Conservation (phyloP, 2,888 invertebrate genomes). For the Auanema freiburgensis region DNA sequence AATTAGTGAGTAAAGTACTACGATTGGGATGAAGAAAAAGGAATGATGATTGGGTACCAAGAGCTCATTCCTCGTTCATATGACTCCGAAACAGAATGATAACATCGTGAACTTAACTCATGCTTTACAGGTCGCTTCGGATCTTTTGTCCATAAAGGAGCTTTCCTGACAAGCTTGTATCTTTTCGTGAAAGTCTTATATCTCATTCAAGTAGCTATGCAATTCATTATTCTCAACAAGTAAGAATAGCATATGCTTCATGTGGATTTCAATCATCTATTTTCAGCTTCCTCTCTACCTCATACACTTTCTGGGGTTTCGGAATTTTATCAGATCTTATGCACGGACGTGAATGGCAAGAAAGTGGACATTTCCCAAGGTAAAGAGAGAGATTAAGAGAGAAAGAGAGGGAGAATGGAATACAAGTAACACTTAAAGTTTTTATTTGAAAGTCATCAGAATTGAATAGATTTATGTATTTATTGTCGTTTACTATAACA, state of each 20-base stretch:
- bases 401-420: background rate
- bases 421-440: background rate
- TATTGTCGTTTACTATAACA: too few relatives aligned
- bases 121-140: slow-evolving; percentile 29
- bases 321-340: slow-evolving; percentile 62
- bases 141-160: slow-evolving; percentile 56
- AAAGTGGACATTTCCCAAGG: slow-evolving; percentile 64
- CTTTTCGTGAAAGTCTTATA: slow-evolving; percentile 61
- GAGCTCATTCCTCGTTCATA: background rate
- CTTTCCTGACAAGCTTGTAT: slow-evolving; percentile 62
- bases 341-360: slow-evolving; percentile 60
- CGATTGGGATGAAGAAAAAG: background rate
- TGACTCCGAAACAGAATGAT: background rate
- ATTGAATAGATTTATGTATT: too few relatives aligned
- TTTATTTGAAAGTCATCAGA: too few relatives aligned
- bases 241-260: slow-evolving; percentile 3
- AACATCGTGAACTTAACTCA: too few relatives aligned
- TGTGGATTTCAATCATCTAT: background rate
- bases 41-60: background rate
- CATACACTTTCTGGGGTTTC: slow-evolving; percentile 63
- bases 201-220: slow-evolving; percentile 60
- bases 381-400: slow-evolving; percentile 18
- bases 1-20: slow-evolving; percentile 16
- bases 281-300: slow-evolving; percentile 61
- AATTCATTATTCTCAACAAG: slow-evolving; percentile 64